Conservation (phyloP, 1,140 invertebrate genomes). For the Carposina sasakii region DNA sequence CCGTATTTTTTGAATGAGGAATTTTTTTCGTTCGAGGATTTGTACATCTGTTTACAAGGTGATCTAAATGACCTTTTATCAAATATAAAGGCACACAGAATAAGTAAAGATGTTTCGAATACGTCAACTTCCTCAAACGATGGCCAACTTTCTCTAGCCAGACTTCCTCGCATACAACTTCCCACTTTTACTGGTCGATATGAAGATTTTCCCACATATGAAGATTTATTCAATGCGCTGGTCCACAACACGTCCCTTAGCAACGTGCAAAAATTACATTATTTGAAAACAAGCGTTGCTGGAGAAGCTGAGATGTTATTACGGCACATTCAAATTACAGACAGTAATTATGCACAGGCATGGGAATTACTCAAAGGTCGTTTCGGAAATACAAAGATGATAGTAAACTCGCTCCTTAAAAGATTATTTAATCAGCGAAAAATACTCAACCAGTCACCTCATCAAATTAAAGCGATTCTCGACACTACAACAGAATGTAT, state of each 20-base stretch:
- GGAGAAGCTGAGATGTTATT: slow-evolving; percentile 31
- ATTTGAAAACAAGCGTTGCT: slow-evolving; percentile 30
- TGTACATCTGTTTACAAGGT: background rate
- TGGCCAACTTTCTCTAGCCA: background rate
- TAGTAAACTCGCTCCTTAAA: slow-evolving; percentile 42
- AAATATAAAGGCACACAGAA: background rate
- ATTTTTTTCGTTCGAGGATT: background rate
- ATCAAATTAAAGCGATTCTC: slow-evolving; percentile 35
- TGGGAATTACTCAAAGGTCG: slow-evolving; percentile 41
- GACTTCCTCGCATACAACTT: slow-evolving; percentile 33
- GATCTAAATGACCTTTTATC: background rate
- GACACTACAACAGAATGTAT: slow-evolving; percentile 40
- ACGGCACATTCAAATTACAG: slow-evolving; percentile 27
- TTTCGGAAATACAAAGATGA: slow-evolving; percentile 46
- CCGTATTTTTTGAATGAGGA: background rate
- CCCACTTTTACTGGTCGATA: slow-evolving; percentile 34
- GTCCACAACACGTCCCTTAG: slow-evolving; percentile 29
- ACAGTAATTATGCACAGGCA: slow-evolving; percentile 44
- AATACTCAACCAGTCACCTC: slow-evolving; percentile 24
- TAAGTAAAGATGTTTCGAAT: background rate
- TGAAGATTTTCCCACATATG: slow-evolving; percentile 37
- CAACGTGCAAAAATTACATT: slow-evolving; percentile 36
- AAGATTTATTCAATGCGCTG: slow-evolving; percentile 32
- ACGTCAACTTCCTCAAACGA: background rate
- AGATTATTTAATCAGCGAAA: slow-evolving; percentile 23